Evolutionary conservation across 2,797 vertebrate species (phyloP), one percentile per base, ranked within the genome.

Genomic region (Euthynnus affinis): DNA sequence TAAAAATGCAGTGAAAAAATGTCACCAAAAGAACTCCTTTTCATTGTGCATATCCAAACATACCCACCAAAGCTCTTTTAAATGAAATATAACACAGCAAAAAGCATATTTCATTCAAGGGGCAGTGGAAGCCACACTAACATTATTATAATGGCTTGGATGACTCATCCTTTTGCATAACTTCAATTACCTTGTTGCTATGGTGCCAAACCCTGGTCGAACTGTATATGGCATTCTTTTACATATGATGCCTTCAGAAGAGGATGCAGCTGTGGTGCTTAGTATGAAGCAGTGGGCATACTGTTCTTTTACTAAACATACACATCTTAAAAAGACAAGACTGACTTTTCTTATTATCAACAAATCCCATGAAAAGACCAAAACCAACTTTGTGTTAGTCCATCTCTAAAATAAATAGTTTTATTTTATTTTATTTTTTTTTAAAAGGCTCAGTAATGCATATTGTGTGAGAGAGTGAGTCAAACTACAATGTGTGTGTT

Each of bases 131-230:
- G 76, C 66, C 73, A 79, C 71, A 71, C 60, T 59, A 64, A 34
- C 63, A 62, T 56, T 40, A 60, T 66, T 59, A 51, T 83, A 80
- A 91, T 71, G 74, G 62, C 72, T 66, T n/a, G 34, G 71, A 84
- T 93, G 92, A 92, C 83, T 93, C 91, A 93, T 77, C 74, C 84
- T 60, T 89, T 85, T 89, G 80, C 91, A 89, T 88, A 89, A 90
- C 88, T 87, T 89, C 71, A 89, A 88, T 86, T 87, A 88, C 76
- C 81, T 90, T 90, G 91, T 92, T 92, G 89, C 89, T 62, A 92
- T 87, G 87, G 91, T 72, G 80, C 52, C 87, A 87, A 84, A 81
- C 48, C 74, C 78, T 55, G 68, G 67, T 48, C 58, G 52, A 76
- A 78, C 61, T 78, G 52, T 60, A 68, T 52, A 76, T n/a, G 59